Evolutionary conservation across 2,888 invertebrate species (phyloP), one percentile per base, ranked within the genome.

Genomic region (Drosophila sordidapex): DNA sequence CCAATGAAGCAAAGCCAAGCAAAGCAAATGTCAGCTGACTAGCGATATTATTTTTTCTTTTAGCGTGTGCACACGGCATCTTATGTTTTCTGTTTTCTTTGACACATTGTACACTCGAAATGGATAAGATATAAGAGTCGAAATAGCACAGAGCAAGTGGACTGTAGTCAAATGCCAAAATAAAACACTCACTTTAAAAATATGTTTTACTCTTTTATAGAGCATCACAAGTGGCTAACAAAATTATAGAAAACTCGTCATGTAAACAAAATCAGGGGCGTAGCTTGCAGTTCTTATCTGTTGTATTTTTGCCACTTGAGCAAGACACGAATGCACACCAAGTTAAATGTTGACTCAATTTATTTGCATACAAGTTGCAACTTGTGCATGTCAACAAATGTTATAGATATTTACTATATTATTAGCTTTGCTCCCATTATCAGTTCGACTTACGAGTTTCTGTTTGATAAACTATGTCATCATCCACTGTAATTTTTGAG

Each of bases 1-100:
- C 7, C 36, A 29, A 56, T 25, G 8, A 40, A 48, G 48, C 64
- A 46, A 6, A 21, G 13, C 6, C 43, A 13, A 46, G 13, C 21
- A 21, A 46, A 25, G 15, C 15, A 76, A 21, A 54, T 59, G 79
- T 87, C 84, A 85, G 84, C 84, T 87, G 84, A 85, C 84, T 70
- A 61, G 71, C 57, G 13, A 58, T 61, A 70, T 40, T 58, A 58
- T 61, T 13, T 49, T 65, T 13, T 52, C 62, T 66, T 58, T 21
- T 57, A 36, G 54, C 56, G 73, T 79, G 73, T 67, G 76, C 76
- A 61, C 46, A 25, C 53, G 64, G 58, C 69, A 70, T 70, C 56
- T 69, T 64, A 54, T 33, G 63, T 63, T 66, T 48, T 76, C 53
- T 57, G 33, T 78, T 60, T 59, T 62, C 53, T 33, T 49, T 53